These are phyloP conservation scores for Toxotes chatareus DNA, from an alignment of 2,113 vertebrate genomes.

Conservation along the genomic window DNA sequence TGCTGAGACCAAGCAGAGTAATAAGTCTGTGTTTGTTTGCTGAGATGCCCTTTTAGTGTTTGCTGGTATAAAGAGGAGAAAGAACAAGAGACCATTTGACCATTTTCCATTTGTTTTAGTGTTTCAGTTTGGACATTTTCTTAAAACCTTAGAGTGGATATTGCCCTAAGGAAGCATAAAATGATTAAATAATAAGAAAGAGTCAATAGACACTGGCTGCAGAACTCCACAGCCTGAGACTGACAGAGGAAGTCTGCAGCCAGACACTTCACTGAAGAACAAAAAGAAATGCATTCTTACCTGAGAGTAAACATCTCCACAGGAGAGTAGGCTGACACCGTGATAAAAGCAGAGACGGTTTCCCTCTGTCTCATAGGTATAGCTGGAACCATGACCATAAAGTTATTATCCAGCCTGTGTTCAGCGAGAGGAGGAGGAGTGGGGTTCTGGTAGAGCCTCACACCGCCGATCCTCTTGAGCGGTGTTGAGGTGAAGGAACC, in stretches of 20 bases:
- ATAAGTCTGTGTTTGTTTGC: neutral
- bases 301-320: constrained; percentile 94
- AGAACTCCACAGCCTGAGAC: constrained; percentile 15
- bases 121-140: neutral
- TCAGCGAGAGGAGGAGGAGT: constrained; percentile 85
- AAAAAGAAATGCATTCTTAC: constrained; percentile 74
- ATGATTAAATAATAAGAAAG: neutral
- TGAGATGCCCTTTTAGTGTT: neutral
- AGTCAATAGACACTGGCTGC: constrained; percentile 12
- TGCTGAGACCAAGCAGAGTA: neutral
- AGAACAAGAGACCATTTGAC: neutral
- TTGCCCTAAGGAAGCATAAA: neutral
- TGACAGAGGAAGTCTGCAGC: constrained; percentile 29
- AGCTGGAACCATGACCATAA: constrained; percentile 90
- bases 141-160: neutral
- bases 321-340: constrained; percentile 85
- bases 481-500: constrained; percentile 82
- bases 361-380: constrained; percentile 90
- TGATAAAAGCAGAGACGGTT: constrained; percentile 88
- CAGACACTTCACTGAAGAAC: constrained; percentile 14
- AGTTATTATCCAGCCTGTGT: constrained; percentile 88
- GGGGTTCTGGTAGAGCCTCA: constrained; percentile 86
- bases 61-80: neutral
- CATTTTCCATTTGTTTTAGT: neutral
- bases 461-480: constrained; percentile 88